Conservation (phyloP, 2,888 invertebrate genomes). For the Dicyrtomina minuta region DNA sequence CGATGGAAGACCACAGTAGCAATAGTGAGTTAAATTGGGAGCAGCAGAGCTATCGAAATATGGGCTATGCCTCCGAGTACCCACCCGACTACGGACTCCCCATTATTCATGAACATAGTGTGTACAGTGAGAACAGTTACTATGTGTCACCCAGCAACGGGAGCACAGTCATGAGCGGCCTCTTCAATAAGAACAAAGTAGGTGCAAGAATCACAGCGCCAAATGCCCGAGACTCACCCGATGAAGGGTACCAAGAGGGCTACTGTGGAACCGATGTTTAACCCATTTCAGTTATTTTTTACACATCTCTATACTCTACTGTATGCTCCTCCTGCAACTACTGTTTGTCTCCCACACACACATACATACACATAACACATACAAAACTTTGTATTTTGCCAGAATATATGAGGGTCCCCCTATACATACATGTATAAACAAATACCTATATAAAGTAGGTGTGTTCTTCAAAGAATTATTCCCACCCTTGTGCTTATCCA, state of each 20-base stretch:
- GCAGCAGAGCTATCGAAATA: constrained; percentile 52
- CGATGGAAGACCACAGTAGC: constrained; percentile 52
- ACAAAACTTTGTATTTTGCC: neutral
- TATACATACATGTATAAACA: neutral
- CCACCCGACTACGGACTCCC: constrained; percentile 79
- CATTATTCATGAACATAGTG: constrained; percentile 57
- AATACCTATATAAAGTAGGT: too few relatives aligned
- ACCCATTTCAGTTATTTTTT: neutral
- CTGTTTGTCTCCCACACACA: neutral
- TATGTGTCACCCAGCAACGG: constrained; percentile 34
- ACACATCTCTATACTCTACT: neutral
- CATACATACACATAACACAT: neutral
- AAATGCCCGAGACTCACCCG: constrained; percentile 72
- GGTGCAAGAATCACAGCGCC: constrained; percentile 53
- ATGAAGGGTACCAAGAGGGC: constrained; percentile 89
- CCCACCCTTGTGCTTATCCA: too few relatives aligned
- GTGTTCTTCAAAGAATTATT: too few relatives aligned
- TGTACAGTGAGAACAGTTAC: constrained; percentile 51
- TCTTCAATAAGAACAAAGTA: constrained; percentile 80
- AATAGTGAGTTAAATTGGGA: constrained; percentile 54
- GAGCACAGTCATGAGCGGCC: constrained; percentile 74
- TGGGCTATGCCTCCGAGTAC: constrained; percentile 61
- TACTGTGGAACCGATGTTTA: constrained; percentile 82
- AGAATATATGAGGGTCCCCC: neutral
- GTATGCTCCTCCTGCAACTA: neutral